Percentiles rank a stretch among this genome's conserved stretches.
Conservation (phyloP, 1,140 invertebrate species). For the Pinna nobilis region DNA sequence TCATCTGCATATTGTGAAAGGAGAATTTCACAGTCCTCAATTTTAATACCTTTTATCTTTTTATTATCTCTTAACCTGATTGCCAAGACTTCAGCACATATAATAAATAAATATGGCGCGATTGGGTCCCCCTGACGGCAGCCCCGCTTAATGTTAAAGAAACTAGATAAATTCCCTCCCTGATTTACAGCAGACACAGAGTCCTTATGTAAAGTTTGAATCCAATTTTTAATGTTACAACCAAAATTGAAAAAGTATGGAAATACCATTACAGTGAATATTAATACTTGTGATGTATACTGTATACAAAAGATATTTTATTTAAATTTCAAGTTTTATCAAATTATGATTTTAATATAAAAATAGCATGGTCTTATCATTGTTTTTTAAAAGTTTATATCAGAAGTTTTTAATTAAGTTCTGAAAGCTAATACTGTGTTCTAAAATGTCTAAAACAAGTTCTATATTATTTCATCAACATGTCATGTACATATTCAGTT, state of each 20-base stretch:
- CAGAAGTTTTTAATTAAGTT: too few relatives aligned
- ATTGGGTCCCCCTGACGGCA: conserved; percentile 16
- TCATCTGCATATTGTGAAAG: conserved; percentile 27
- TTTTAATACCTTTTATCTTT: conserved; percentile 8
- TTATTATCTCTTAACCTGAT: conserved; percentile 14
- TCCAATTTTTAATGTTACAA: not conserved
- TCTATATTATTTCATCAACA: too few relatives aligned
- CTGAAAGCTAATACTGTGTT: too few relatives aligned
- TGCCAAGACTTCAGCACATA: conserved; percentile 14
- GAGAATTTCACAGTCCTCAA: not conserved
- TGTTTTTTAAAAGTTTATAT: too few relatives aligned
- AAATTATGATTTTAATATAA: too few relatives aligned
- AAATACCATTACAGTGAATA: too few relatives aligned
- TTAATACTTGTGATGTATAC: too few relatives aligned
- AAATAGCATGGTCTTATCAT: too few relatives aligned
- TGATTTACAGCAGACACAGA: not conserved
- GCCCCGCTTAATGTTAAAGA: not conserved
- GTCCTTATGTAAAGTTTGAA: conserved; percentile 1
- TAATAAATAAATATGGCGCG: conserved; percentile 7
- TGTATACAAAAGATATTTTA: too few relatives aligned
- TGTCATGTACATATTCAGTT: too few relatives aligned
- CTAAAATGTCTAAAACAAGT: too few relatives aligned
- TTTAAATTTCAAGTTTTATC: too few relatives aligned
- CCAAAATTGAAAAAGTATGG: conserved; percentile 33
- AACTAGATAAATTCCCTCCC: conserved; percentile 4